These are phyloP conservation scores for Galleria mellonella DNA, from an alignment of 1,140 invertebrate species.

Conservation along the genomic window DNA sequence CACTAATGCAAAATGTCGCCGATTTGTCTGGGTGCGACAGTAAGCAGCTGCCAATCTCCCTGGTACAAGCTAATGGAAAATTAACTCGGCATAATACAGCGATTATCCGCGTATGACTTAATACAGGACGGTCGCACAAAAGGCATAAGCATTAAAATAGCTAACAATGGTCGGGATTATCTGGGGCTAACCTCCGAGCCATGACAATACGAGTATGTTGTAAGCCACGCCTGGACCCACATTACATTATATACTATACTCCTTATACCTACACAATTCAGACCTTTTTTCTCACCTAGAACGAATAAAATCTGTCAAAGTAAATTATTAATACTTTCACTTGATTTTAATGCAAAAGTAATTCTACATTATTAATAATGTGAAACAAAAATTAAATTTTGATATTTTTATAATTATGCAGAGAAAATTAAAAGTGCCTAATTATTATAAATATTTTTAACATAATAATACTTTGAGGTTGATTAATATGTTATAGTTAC, in stretches of 20 bases:
- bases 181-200: slow-evolving; percentile 49
- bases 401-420: too few relatives aligned
- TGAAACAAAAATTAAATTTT: too few relatives aligned
- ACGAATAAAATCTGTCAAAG: too few relatives aligned
- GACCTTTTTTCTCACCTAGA: too few relatives aligned
- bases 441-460: too few relatives aligned
- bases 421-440: too few relatives aligned
- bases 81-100: slow-evolving; percentile 65
- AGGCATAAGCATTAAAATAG: slow-evolving; percentile 69
- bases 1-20: slow-evolving; percentile 30
- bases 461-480: too few relatives aligned
- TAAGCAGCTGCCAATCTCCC: slow-evolving; percentile 55
- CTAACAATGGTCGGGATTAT: slow-evolving; percentile 67
- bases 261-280: too few relatives aligned
- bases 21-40: slow-evolving; percentile 33
- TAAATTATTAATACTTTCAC: too few relatives aligned
- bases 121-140: slow-evolving; percentile 65
- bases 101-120: slow-evolving; percentile 72
- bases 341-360: too few relatives aligned
- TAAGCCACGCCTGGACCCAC: slow-evolving; percentile 27
- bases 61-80: slow-evolving; percentile 52
- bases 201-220: slow-evolving; percentile 28
- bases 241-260: neutral
- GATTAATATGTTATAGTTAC: too few relatives aligned
- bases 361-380: too few relatives aligned